These are phyloP conservation scores for Pycnomerus fuliginosus DNA, from an alignment of 2,888 invertebrate genomes.

Conservation along the genomic window DNA sequence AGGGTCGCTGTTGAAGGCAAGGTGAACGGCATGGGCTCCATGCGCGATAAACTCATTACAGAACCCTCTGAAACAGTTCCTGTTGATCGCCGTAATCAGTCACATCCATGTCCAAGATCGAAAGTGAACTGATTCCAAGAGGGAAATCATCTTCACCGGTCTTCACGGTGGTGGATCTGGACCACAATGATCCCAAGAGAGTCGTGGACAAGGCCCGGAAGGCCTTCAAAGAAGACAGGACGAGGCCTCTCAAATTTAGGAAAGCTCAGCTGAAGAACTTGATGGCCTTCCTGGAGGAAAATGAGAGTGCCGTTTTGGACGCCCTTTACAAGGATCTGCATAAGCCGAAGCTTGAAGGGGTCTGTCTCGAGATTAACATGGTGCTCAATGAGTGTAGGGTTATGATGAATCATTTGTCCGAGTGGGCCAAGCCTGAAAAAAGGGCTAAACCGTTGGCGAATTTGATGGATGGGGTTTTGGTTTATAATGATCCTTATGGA, in stretches of 20 bases:
- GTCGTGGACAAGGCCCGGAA: constrained; percentile 65
- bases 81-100: constrained; percentile 8
- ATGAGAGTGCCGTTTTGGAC: constrained; percentile 74
- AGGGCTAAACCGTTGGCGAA: constrained; percentile 70
- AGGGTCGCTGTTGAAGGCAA: no score
- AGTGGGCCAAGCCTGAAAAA: constrained; percentile 76
- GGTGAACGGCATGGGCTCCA: no score
- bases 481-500: constrained; percentile 88
- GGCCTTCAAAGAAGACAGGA: constrained; percentile 77
- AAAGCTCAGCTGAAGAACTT: constrained; percentile 74
- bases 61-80: constrained; percentile 9
- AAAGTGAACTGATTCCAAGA: constrained; percentile 9
- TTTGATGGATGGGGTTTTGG: constrained; percentile 68
- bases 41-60: constrained; percentile 3
- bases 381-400: constrained; percentile 71
- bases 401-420: constrained; percentile 69
- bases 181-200: constrained; percentile 42
- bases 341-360: constrained; percentile 75
- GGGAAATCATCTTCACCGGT: constrained; percentile 7
- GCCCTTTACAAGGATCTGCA: constrained; percentile 71
- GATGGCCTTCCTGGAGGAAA: constrained; percentile 73
- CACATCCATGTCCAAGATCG: constrained; percentile 13
- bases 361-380: constrained; percentile 61
- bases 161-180: constrained; percentile 43
- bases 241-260: constrained; percentile 68